These are phyloP conservation scores for Bombus superbus DNA, from an alignment of 1,140 invertebrate genomes.

Conservation along the genomic window DNA sequence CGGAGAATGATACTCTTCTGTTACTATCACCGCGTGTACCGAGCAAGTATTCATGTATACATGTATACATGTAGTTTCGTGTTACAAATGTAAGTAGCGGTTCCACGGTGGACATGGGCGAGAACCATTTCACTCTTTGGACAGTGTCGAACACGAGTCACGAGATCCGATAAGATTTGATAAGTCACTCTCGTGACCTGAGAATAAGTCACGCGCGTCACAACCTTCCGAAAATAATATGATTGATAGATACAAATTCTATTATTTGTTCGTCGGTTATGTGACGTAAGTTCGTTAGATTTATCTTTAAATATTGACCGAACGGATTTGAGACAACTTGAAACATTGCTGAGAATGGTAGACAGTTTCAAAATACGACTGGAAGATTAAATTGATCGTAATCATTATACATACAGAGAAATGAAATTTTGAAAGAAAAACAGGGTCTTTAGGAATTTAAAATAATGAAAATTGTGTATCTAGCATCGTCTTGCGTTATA, in stretches of 20 bases:
- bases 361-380: background rate
- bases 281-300: background rate
- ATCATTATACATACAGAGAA: background rate
- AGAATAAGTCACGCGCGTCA: slow-evolving; percentile 19
- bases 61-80: background rate
- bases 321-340: background rate
- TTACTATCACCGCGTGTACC: background rate
- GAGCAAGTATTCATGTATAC: too few relatives aligned
- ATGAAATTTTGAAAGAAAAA: background rate
- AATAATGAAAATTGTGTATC: background rate
- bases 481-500: background rate
- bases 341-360: slow-evolving; percentile 4
- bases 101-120: background rate
- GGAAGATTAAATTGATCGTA: background rate
- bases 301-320: slow-evolving; percentile 34
- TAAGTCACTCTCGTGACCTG: slow-evolving; percentile 31
- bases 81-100: too few relatives aligned
- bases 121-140: slow-evolving; percentile 1
- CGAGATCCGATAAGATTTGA: slow-evolving; percentile 53
- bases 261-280: background rate
- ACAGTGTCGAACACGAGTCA: slow-evolving; percentile 8
- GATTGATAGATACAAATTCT: background rate
- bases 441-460: background rate
- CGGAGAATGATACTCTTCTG: background rate
- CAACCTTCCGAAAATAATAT: background rate